These are phyloP conservation scores for Meiosimyza platycephala DNA, from an alignment of 2,888 invertebrate genomes.

Conservation along the genomic window DNA sequence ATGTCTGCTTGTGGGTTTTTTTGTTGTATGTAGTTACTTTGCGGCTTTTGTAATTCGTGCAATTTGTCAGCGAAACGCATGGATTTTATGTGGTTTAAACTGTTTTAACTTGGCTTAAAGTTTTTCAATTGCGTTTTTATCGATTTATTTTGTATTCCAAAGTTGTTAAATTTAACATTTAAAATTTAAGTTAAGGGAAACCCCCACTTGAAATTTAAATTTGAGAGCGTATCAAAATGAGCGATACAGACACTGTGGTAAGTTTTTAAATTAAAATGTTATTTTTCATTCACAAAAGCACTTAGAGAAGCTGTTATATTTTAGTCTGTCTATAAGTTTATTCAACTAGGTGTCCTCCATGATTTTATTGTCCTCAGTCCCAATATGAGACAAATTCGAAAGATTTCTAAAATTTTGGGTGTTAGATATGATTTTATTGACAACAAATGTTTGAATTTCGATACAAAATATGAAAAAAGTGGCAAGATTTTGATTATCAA, in stretches of 20 bases:
- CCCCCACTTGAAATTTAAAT: slow-evolving; percentile 30
- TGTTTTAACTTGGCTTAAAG: not conserved
- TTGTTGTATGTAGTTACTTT: too few species aligned
- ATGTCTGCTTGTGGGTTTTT: not conserved
- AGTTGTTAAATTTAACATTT: slow-evolving; percentile 17
- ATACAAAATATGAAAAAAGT: too few species aligned
- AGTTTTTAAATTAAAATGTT: slow-evolving; percentile 30
- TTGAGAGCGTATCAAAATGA: slow-evolving; percentile 37
- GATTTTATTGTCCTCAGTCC: too few species aligned
- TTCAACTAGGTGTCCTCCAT: too few species aligned
- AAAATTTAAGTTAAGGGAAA: slow-evolving; percentile 36
- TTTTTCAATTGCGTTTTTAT: slow-evolving; percentile 38
- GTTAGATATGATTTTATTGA: too few species aligned
- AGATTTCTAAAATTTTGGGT: too few species aligned
- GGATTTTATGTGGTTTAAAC: slow-evolving; percentile 7
- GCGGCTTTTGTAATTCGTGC: slow-evolving; percentile 1
- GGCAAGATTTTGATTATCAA: too few species aligned
- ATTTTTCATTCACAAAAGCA: too few species aligned
- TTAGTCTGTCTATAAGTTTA: too few species aligned
- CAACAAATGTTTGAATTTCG: too few species aligned
- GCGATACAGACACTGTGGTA: slow-evolving; percentile 50
- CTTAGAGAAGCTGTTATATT: too few species aligned
- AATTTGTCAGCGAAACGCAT: slow-evolving; percentile 23
- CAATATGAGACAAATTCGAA: too few species aligned
- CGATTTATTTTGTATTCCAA: slow-evolving; percentile 37